Evolutionary conservation across 2,797 vertebrate species (phyloP), one percentile per base, ranked within the genome.

Genomic region (Psittacula echo): DNA sequence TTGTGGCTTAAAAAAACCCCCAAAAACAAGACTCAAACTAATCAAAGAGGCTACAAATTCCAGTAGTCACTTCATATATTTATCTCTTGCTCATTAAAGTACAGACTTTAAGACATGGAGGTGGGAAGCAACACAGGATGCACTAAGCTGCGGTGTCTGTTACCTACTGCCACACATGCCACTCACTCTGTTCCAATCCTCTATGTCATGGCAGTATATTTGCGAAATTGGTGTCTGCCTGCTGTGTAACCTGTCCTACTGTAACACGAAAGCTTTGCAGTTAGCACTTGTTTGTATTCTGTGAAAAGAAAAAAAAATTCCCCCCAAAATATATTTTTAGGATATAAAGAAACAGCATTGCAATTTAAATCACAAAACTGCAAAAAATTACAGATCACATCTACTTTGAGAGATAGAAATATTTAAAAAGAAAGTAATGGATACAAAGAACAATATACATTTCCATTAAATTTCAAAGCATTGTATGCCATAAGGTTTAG

Each of bases 101-200:
- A 1, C 2, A 24, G 53, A 7, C 8, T 53, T 79, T 34, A 32
- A n/a, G 48, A 23, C 9, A 6, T 0, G 0, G 50, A 45, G 16
- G 14, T 56, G 10, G 68, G 29, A 87, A 84, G 39, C 24, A 67
- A 19, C 2, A 34, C 29, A 7, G 54, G 53, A 19, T 45, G 32
- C 37, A 22, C 19, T 26, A 44, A 62, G 54, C 70, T 73, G 47
- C 50, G 13, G 34, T 13, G 10, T 18, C 32, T 85, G 34, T n/a
- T 26, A 44, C 45, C 11, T 21, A 3, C 45, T 62, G 27, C 73
- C 62, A 61, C 34, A 13, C 20, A 8, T 13, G 29, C 4, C 37
- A 64, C 42, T 10, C 29, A 29, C 54, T 22, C n/a, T 54, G 30
- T 68, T 56, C 50, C 73, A 84, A 34, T 47, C 41, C n/a, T 37